These are phyloP conservation scores for Drosophila limbata DNA, from an alignment of 2,888 invertebrate species.

Conservation along the genomic window DNA sequence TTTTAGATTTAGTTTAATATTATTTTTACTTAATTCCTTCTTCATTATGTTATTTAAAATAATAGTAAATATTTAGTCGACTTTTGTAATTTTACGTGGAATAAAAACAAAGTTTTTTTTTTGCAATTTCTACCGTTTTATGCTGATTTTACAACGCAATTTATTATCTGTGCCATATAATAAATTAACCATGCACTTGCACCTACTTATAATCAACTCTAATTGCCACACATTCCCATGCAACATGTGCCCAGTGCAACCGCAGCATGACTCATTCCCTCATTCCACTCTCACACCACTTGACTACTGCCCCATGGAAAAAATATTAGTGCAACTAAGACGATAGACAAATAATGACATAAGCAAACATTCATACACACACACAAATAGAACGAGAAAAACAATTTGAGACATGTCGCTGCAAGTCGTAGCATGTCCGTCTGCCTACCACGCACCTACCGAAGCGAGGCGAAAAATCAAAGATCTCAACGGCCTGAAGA, in stretches of 20 bases:
- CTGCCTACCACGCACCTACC: conserved; percentile 31
- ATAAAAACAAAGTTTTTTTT: not conserved
- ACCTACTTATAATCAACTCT: conserved; percentile 40
- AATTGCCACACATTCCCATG: conserved; percentile 54
- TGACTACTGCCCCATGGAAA: conserved; percentile 71
- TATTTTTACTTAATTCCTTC: too few relatives aligned
- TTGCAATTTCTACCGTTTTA: not conserved
- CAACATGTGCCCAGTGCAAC: conserved; percentile 19
- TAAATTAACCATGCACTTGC: conserved; percentile 41
- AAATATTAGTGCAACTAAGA: conserved; percentile 79
- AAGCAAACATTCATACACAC: conserved; percentile 29
- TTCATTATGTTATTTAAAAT: too few relatives aligned
- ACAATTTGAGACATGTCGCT: conserved; percentile 47
- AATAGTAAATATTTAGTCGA: too few relatives aligned
- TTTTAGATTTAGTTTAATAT: too few relatives aligned
- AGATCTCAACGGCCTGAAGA: conserved; percentile 43
- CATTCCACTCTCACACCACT: conserved; percentile 39
- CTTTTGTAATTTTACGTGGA: too few relatives aligned
- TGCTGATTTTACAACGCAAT: conserved; percentile 11
- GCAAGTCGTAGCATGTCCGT: conserved; percentile 38
- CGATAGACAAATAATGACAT: conserved; percentile 73
- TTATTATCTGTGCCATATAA: conserved; percentile 14
- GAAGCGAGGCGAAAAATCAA: conserved; percentile 38
- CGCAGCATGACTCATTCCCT: conserved; percentile 52
- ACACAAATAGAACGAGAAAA: conserved; percentile 2